Evolutionary conservation across 2,113 vertebrate species (phyloP), one percentile per base, ranked within the genome.

Genomic region (Oceanodroma tethys): DNA sequence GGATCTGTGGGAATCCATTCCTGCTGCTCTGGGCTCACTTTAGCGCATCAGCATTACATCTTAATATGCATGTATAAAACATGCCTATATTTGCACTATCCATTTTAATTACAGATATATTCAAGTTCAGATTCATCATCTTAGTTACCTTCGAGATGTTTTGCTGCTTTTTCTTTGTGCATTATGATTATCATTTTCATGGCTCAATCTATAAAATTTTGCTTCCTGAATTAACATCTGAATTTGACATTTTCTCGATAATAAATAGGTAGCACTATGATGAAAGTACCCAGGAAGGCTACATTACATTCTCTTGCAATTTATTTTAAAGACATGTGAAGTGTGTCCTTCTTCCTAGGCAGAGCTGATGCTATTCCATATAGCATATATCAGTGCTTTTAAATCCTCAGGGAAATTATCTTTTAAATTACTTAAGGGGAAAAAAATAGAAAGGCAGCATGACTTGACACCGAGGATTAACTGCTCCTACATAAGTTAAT

Each of bases 371-470:
- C 94, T 95, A 48, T 97, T 96, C 94, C 83, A 45, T 90, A 86
- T 52, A 96, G 84, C 62, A 26, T 93, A 96, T 95, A 85, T 97
- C 86, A 82, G 91, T 96, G 96, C 94, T 93, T 98, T 98, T 92
- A 96, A 97, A 97, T 98, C 98, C 92, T 66, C 36, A 29, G 98
- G 98, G 98, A 98, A 98, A 98, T 98, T 98, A 98, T 97, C 95
- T 98, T 98, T 98, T 95, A 98, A 98, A 98, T 98, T 98, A 97
- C 98, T 98, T 98, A 96, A 94, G 92, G 93, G 81, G 58, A 81
- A 90, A 93, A 92, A 92, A 91, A 94, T 67, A 67, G 86, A 93
- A 93, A 97, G 96, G 73, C 93, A 95, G 80, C 83, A 90, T 92
- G 96, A 71, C 94, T 98, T 97, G 97, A 98, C 97, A 98, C 95